A percentile compares a stretch with the other conserved stretches of the same genome.
Evolutionary conservation across 2,797 vertebrate species (phyloP).

Genomic region (Gallirallus australis): DNA sequence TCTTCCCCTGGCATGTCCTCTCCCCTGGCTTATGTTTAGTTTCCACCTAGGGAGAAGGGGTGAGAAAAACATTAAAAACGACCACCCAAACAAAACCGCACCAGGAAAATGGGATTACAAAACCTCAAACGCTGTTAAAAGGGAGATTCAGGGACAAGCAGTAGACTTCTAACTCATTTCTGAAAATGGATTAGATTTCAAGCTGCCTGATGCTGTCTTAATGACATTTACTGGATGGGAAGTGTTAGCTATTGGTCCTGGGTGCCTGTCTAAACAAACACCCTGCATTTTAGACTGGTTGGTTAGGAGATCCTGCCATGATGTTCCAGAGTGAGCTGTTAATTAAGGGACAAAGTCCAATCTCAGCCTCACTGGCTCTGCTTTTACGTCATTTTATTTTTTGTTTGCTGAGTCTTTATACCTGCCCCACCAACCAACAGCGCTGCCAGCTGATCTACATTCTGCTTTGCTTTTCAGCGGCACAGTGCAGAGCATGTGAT

Average conservation of each 20-base stretch:
- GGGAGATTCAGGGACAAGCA: background rate
- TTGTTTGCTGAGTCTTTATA: conserved; percentile 48
- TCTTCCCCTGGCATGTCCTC: background rate
- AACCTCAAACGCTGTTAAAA: background rate
- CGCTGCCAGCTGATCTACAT: conserved; percentile 29
- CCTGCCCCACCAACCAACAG: background rate
- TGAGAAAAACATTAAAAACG: background rate
- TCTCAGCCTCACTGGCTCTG: conserved; percentile 12
- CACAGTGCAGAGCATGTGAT: background rate
- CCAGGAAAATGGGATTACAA: background rate
- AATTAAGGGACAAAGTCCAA: conserved; percentile 61
- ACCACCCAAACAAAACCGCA: no score
- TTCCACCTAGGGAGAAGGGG: background rate
- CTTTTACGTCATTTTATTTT: conserved; percentile 28
- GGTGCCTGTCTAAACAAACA: conserved; percentile 31
- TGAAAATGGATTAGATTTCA: background rate
- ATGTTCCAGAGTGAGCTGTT: conserved; percentile 34
- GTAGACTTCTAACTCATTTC: background rate
- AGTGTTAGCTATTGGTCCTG: conserved; percentile 23
- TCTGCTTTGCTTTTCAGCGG: background rate
- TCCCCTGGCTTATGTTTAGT: background rate
- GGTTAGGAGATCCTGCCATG: conserved; percentile 4
- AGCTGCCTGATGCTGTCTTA: background rate
- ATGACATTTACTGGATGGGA: conserved; percentile 3
- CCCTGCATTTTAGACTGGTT: background rate